Base-by-base conservation (phyloP, 2,797 vertebrate genomes). In the Cetoscarus ocellatus region DNA sequence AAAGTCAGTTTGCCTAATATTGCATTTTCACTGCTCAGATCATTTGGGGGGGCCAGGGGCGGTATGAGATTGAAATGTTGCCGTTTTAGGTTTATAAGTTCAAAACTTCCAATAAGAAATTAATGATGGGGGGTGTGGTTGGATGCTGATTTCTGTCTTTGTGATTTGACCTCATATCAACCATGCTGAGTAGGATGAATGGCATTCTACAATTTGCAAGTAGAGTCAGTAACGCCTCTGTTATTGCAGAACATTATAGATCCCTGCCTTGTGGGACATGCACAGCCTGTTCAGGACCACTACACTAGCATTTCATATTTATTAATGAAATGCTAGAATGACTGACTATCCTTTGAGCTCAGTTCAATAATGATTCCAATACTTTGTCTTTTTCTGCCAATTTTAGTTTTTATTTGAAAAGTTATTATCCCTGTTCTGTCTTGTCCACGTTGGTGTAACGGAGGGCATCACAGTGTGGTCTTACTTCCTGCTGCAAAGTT, bases 1-100 rank as follows among this genome's bases (percentile, higher is more conserved):
- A 92, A 79, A 92, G 92, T 89, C 87, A 88, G 90, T 88, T 82
- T 87, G 73, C 70, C 82, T 84, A 89, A 90, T 85, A 79, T 87
- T 78, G 72, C 45, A 18, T 85, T 75, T 75, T 73, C 62, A 57
- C 45, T 48, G 59, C 47, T 77, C 70, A 52, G 51, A 85, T 82
- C 19, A 51, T 83, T 70, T 79, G 34, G 77, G 59, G 67, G 53
- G 13, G 77, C 80, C 64, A 14, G 65, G 36, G 79, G 77, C 62
- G 3, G 44, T 63, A 56, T 70, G 65, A 80, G 53, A 88, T 86
- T 77, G 75, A 83, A 78, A 73, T 36, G 64, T 61, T 66, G 51
- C 36, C 43, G 45, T 40, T 71, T 77, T 65, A 63, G 51, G n/a
- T 86, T 77, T 85, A 61, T 53, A 58, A 54, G n/a, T 61, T 49